Base-by-base conservation (phyloP, 2,888 invertebrate genomes). In the Caenorhabditis parvicauda region DNA sequence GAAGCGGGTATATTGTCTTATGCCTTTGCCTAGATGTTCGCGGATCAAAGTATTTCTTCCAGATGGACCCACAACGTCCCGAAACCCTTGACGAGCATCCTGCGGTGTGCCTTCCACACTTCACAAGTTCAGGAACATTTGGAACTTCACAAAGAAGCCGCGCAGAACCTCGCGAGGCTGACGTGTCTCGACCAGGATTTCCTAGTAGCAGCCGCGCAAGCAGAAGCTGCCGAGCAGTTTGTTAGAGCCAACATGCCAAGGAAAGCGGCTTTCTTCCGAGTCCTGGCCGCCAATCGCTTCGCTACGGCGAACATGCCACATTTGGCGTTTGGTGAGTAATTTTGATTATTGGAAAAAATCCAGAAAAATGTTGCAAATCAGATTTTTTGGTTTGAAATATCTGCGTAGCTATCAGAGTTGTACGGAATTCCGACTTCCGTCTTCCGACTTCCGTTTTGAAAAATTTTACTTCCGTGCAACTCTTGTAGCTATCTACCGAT, bases 241-340 rank as follows among this genome's bases (percentile, higher is more conserved):
- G 96, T 96, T 82, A 94, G 94, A 82, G 94, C 95, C 0, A 89
- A 94, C 29, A 64, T 66, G 65, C 27, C 37, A 14, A 27, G 63
- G 14, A 63, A 63, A 43, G 50, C 62, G 1, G 58, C 6, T 85
- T 98, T 79, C 84, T 96, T 52, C 84, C 96, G 46, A 86, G 93
- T 96, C 21, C 85, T 98, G 22, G 91, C 96, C 19, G 96, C 96
- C 0, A 93, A 98, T 83, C 86, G 96, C 56, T 76, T 67, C 48
- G 41, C 57, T 17, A 61, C 66, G 44, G 67, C 69, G 19, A 61
- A 53, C 0, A 69, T 70, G 48, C 49, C 52, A 6, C 45, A 44
- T 9, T 39, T 76, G 32, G 59, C 73, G 7, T 57, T 75, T 42
- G 55, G 55, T 46, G 49, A 52, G 49, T 67, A 67, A 41, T 48